Base-by-base conservation (phyloP, 2,113 vertebrate species). In the Butorides virescens region DNA sequence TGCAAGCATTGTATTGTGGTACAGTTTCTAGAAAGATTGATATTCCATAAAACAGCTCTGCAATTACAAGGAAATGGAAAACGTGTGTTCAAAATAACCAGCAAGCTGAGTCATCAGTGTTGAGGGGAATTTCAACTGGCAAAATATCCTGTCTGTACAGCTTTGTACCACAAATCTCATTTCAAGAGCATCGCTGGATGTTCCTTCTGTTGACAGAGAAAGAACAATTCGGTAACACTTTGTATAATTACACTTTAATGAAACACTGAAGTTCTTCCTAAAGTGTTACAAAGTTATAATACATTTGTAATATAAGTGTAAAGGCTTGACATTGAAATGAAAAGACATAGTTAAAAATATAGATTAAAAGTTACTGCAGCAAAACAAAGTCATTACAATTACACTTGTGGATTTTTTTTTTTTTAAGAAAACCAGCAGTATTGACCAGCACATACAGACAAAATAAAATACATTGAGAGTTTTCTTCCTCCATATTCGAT, bases 211-310 rank as follows among this genome's bases (percentile, higher is more conserved):
- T n/a, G 36, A 77, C 25, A 63, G 9, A 67, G 3, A 26, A 91
- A 84, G 13, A 94, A 73, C n/a, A 55, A 70, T 32, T 65, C 3
- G 0, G 21, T 73, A 66, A 85, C 30, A 46, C 5, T 71, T 81
- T 61, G 30, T 91, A 13, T 88, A 80, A 88, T 74, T 62, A 90
- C 15, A 77, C 52, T 96, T 97, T 91, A 96, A 92, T 96, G 80
- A 93, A 95, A 85, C 70, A 89, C 23, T 85, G 27, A 68, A 50
- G 36, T 80, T 82, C 39, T 92, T 78, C n/a, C n/a, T 79, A 23
- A 59, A 90, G n/a, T 71, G 65, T 88, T 95, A 92, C 85, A 94
- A 93, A 96, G 83, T 66, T 87, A 50, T 63, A 89, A 70, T 77
- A 88, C n/a, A 56, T 61, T 87, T 2, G 9, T 72, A 86, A 62